Base-by-base conservation (phyloP, 23 tunicate genomes). In the Ascidia mentula region DNA sequence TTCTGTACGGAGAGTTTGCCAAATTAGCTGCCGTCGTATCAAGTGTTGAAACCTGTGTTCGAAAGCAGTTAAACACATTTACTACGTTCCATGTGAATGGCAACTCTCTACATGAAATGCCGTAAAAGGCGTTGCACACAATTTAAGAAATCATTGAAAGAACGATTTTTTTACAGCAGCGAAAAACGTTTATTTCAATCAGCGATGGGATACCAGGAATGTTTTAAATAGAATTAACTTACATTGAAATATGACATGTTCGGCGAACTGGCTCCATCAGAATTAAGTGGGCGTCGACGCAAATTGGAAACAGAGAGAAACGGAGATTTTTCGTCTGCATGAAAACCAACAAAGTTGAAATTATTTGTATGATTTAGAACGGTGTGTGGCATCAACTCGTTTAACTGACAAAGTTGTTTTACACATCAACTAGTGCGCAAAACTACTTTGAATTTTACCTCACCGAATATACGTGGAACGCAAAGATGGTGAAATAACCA, bases 181-280 rank as follows among this genome's bases (percentile, higher is more conserved):
- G 9, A 76, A 38, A 20, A n/a, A 31, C 37, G 53, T 45, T 77
- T 42, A 69, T 40, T 53, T 26, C 65, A 53, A 53, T 53, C 65
- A 20, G 13, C 13, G n/a, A n/a, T n/a, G n/a, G n/a, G n/a, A n/a
- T n/a, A n/a, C n/a, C n/a, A n/a, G n/a, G n/a, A n/a, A n/a, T n/a
- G n/a, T n/a, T n/a, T n/a, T n/a, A 73, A 13, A 73, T 39, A 15
- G n/a, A n/a, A n/a, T n/a, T n/a, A n/a, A 60, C 82, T 60, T 26
- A 79, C 82, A 5, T 79, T 46, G n/a, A 79, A 79, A 34, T 45
- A 79, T 3, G 82, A 79, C 45, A 79, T 79, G 74, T 79, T 79
- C 17, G 73, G 73, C 36, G 46, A 38, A 7, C 38, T 31, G 46
- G n/a, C 37, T 3, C 45, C 37, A 37, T 79, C 82, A 32, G 71